phyloP scores from a whole-genome alignment of 2,113 vertebrate species.

The Hippocampus abdominalis region DNA sequence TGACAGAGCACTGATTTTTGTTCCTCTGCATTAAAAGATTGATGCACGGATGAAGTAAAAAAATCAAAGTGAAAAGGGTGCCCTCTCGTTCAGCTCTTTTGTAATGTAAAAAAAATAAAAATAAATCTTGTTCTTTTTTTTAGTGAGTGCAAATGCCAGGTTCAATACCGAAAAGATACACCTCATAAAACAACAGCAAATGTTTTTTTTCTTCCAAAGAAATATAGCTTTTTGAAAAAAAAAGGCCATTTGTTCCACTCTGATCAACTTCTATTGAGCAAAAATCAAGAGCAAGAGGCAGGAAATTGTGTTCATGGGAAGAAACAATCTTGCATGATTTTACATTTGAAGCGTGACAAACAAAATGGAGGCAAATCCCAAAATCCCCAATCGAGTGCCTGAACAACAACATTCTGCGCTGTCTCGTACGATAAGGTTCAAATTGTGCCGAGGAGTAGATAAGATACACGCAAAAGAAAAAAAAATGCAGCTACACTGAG shows the following conservation, averaged over 20 bases:
- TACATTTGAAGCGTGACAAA: conserved; percentile 39
- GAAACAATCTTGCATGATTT: conserved; percentile 18
- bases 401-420: conserved; percentile 48
- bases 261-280: conserved; percentile 41
- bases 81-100: conserved; percentile 10
- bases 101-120: no score
- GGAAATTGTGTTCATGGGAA: conserved; percentile 32
- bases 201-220: background rate
- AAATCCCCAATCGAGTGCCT: conserved; percentile 6
- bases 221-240: conserved; percentile 29
- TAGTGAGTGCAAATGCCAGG: conserved; percentile 59
- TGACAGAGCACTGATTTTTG: background rate
- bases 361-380: conserved; percentile 27
- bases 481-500: no score
- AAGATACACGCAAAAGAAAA: no score
- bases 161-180: conserved; percentile 35
- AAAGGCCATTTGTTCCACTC: conserved; percentile 64
- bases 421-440: conserved; percentile 32
- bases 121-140: conserved; percentile 27
- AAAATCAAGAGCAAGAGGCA: conserved; percentile 45
- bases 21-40: conserved; percentile 20
- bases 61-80: background rate
- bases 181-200: conserved; percentile 37
- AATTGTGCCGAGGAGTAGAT: background rate
- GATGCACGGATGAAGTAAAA: conserved; percentile 8